Base-by-base conservation (phyloP, 2,888 invertebrate genomes). In the Polydrusus tereticollis region DNA sequence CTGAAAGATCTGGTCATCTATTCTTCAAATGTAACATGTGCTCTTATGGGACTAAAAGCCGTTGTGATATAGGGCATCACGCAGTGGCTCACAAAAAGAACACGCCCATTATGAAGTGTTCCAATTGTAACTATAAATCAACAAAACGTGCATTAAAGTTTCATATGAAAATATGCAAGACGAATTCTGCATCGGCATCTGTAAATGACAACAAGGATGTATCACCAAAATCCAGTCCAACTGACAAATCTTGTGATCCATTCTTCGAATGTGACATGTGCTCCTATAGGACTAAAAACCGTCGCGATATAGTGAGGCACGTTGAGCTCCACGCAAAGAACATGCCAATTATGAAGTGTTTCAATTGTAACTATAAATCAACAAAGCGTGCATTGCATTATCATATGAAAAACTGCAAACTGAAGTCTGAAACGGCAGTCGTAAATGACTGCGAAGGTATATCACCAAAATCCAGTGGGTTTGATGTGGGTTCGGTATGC, bases 51-150 rank as follows among this genome's bases (percentile, higher is more conserved):
- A 3, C 3, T n/a, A 3, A 12, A 21, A 0, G 3, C 4, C 4
- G 10, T n/a, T n/a, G n/a, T n/a, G n/a, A n/a, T n/a, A n/a, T n/a
- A n/a, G n/a, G n/a, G n/a, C n/a, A n/a, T n/a, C 68, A 68, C 16
- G 1, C 43, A 1, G 29, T 21, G 4, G 36, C 47, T 18, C 66
- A 67, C 26, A 33, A 45, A 8, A 45, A 6, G 12, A 45, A 67
- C 7, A 8, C 26, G 1, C 38, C 52, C 2, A 41, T 60, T n/a
- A 14, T 21, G n/a, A 50, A 68, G 26, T 68, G 68, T 36, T 14
- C 23, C 2, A 5, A 38, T 26, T 68, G 68, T 20, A 12, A 23
- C 16, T 59, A 45, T 18, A 59, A 59, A 50, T 58, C 59, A 2
- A 66, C 66, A 6, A 1, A n/a, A 7, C 6, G 14, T 20, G 16